Percentiles rank a stretch among this genome's conserved stretches.
These are phyloP conservation scores for Rosalia funebris DNA, from an alignment of 2,888 invertebrate genomes.

Conservation along the genomic window DNA sequence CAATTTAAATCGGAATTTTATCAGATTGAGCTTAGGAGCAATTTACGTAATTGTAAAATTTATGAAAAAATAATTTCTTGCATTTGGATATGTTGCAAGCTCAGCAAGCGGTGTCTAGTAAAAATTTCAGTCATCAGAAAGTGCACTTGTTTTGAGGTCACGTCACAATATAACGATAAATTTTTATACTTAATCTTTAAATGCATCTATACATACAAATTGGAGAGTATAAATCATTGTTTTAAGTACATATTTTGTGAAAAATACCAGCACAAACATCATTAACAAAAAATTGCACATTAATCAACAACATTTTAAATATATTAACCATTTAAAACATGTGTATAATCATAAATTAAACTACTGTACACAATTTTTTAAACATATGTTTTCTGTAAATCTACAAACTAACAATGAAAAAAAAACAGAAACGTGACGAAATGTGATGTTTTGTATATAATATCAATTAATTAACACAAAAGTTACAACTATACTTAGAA, in stretches of 20 bases:
- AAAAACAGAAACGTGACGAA: slow-evolving; percentile 34
- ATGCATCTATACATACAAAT: slow-evolving; percentile 27
- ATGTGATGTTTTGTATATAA: slow-evolving; percentile 41
- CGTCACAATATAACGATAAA: not conserved
- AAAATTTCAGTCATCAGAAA: not conserved
- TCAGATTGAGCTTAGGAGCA: no score
- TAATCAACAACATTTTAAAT: slow-evolving; percentile 25
- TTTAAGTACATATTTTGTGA: slow-evolving; percentile 38
- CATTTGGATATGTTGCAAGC: no score
- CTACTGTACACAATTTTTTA: slow-evolving; percentile 37
- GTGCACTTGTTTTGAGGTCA: slow-evolving; percentile 13
- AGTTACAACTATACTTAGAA: slow-evolving; percentile 38
- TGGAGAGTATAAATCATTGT: slow-evolving; percentile 4
- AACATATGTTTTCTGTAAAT: slow-evolving; percentile 25
- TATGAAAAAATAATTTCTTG: no score
- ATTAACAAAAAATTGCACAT: slow-evolving; percentile 43
- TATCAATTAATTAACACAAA: slow-evolving; percentile 40
- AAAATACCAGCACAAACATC: slow-evolving; percentile 25
- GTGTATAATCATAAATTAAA: slow-evolving; percentile 46
- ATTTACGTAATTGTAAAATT: no score
- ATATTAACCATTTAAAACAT: slow-evolving; percentile 43
- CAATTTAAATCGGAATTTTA: no score
- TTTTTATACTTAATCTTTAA: slow-evolving; percentile 9
- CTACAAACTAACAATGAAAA: slow-evolving; percentile 33
- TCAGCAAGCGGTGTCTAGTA: no score